A percentile compares a stretch with the other conserved stretches of the same genome.
phyloP scores from a whole-genome alignment of 2,797 vertebrate genomes.

The Smutsia gigantea region DNA sequence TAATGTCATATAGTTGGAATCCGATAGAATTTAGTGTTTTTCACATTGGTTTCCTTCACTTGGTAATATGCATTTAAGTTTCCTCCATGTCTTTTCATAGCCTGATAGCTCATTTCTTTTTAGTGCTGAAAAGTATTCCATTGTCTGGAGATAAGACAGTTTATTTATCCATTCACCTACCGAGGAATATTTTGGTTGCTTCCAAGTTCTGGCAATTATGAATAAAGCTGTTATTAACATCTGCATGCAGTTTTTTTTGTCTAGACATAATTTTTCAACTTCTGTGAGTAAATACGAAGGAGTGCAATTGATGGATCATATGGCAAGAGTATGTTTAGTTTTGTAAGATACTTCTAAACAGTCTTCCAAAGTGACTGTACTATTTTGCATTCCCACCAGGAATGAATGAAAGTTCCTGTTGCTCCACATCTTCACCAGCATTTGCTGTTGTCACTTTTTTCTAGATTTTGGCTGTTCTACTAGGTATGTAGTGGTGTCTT shows the following conservation, averaged over 20 bases:
- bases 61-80: neutral
- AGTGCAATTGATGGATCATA: neutral
- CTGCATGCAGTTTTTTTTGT: neutral
- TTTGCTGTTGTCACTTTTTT: neutral
- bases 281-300: neutral
- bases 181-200: neutral
- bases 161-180: neutral
- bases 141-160: neutral
- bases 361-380: neutral
- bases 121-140: neutral
- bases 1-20: neutral
- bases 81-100: neutral
- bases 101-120: neutral
- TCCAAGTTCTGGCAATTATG: neutral
- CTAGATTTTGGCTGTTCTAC: neutral
- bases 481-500: neutral
- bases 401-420: neutral
- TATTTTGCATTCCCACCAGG: neutral
- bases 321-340: neutral
- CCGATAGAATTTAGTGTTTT: neutral
- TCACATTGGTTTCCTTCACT: neutral
- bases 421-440: neutral
- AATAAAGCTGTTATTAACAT: neutral
- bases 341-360: neutral
- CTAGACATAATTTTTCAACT: neutral